phyloP scores from a whole-genome alignment of 1,140 invertebrate species.

The Diachasma alloeum region DNA sequence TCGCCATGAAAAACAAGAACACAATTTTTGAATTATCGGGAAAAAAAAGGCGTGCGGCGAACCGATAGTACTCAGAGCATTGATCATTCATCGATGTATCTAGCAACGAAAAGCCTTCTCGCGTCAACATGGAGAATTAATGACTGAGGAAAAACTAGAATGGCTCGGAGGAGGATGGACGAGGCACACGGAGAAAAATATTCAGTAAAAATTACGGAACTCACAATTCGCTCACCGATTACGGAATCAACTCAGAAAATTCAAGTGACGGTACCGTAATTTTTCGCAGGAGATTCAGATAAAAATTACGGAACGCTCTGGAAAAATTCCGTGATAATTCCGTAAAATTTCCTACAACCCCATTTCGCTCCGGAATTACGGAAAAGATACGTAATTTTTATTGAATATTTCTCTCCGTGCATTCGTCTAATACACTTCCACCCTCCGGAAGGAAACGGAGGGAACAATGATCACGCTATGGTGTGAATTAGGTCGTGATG shows the following conservation, averaged over 20 bases:
- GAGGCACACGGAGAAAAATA: no score
- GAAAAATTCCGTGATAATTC: no score
- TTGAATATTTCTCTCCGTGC: no score
- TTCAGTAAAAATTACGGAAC: no score
- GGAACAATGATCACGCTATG: neutral
- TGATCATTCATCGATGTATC: neutral
- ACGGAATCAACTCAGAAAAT: no score
- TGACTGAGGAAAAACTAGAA: neutral
- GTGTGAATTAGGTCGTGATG: neutral
- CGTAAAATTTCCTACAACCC: no score
- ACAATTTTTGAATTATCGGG: constrained; percentile 2
- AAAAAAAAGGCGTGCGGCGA: neutral
- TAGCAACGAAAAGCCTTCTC: neutral
- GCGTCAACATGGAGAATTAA: neutral
- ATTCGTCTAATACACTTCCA: neutral
- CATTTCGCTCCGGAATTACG: no score
- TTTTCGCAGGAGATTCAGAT: no score
- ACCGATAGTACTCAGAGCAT: neutral
- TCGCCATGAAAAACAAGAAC: neutral
- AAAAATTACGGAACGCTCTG: no score
- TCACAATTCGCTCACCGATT: no score
- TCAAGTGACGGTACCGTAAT: no score
- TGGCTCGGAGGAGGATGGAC: neutral
- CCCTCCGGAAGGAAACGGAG: neutral
- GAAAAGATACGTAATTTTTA: no score